Percentiles rank a stretch among this genome's conserved stretches.
Evolutionary conservation across 2,888 invertebrate species (phyloP).

Genomic region (Lordiphosa andalusiaca): DNA sequence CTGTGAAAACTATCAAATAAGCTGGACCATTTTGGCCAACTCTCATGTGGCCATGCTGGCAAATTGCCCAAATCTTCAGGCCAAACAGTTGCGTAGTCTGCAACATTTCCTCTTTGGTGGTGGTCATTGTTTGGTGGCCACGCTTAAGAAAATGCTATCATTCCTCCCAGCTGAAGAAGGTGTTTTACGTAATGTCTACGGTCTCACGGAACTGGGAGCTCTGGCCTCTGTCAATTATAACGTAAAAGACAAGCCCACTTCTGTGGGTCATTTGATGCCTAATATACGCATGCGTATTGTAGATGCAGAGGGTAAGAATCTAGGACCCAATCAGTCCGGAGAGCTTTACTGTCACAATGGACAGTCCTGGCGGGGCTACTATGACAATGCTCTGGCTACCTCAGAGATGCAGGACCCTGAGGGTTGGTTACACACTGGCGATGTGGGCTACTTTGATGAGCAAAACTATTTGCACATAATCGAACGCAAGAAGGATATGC

Average conservation of each 20-base stretch:
- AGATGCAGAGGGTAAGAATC: slow-evolving; percentile 43
- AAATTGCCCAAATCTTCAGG: slow-evolving; percentile 36
- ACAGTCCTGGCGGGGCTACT: slow-evolving; percentile 75
- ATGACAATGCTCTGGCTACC: slow-evolving; percentile 65
- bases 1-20: slow-evolving; percentile 59
- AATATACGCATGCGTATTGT: slow-evolving; percentile 60
- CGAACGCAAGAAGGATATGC: slow-evolving; percentile 75
- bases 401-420: slow-evolving; percentile 63
- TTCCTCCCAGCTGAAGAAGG: slow-evolving; percentile 37
- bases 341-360: slow-evolving; percentile 62
- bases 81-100: slow-evolving; percentile 46
- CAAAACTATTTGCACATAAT: slow-evolving; percentile 72
- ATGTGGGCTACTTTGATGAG: slow-evolving; percentile 78
- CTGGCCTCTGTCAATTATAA: slow-evolving; percentile 38
- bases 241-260: slow-evolving; percentile 41
- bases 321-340: slow-evolving; percentile 63
- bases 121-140: slow-evolving; percentile 50
- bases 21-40: slow-evolving; percentile 50
- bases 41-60: slow-evolving; percentile 60
- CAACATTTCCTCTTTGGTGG: slow-evolving; percentile 57
- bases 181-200: slow-evolving; percentile 63
- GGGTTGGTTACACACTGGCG: slow-evolving; percentile 78
- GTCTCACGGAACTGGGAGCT: slow-evolving; percentile 64
- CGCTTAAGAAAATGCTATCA: slow-evolving; percentile 48
- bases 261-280: slow-evolving; percentile 60